Evolutionary conservation across 2,888 invertebrate species (phyloP).

Genomic region (Alsophila aescularia): DNA sequence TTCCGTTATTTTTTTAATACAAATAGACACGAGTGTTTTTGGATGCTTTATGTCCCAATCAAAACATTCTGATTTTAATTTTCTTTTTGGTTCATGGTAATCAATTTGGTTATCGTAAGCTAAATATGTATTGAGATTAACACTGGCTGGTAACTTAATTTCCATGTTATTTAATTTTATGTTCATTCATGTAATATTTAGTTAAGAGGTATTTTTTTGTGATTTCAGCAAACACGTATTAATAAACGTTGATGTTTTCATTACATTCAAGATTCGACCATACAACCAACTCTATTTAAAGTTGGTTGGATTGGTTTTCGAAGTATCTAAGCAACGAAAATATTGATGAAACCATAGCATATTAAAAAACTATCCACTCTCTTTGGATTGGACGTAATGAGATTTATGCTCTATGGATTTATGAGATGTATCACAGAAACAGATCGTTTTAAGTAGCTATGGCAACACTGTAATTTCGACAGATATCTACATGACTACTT

Average conservation of each 20-base stretch:
- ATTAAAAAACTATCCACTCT: too few relatives aligned
- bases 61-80: slow-evolving; percentile 79
- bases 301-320: neutral
- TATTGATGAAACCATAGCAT: neutral
- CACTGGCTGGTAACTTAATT: slow-evolving; percentile 68
- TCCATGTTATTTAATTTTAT: slow-evolving; percentile 6
- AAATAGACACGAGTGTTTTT: slow-evolving; percentile 72
- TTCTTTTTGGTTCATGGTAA: slow-evolving; percentile 67
- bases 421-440: neutral
- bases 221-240: too few relatives aligned
- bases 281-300: too few relatives aligned
- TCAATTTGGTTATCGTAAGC: slow-evolving; percentile 66
- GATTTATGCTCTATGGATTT: too few relatives aligned
- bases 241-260: neutral
- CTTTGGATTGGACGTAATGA: neutral
- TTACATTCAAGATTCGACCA: too few relatives aligned
- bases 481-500: neutral
- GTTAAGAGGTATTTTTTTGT: too few relatives aligned
- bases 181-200: neutral
- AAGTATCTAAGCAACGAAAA: neutral
- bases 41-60: slow-evolving; percentile 79
- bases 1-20: slow-evolving; percentile 75
- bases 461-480: neutral
- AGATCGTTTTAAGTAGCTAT: neutral
- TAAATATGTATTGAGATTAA: slow-evolving; percentile 68